Evolutionary conservation across 2,113 vertebrate genomes (phyloP), one percentile per base, ranked within the genome.

Genomic region (Dipodomys ordii): DNA sequence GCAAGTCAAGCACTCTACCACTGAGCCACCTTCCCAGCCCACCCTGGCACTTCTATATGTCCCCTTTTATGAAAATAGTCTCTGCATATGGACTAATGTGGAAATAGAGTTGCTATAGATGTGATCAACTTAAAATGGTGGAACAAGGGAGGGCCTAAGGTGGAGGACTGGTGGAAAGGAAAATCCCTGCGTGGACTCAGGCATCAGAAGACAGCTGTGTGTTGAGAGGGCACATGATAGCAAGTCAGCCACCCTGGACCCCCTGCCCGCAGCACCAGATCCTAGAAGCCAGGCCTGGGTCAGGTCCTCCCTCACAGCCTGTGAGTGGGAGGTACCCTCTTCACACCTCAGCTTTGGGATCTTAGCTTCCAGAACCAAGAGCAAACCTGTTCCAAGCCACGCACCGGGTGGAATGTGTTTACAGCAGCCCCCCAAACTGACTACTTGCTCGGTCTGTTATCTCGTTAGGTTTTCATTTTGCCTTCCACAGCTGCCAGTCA

Each of bases 211-310:
- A 88, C 20, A 22, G 7, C 44, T 6, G 2, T 6, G 35, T 32
- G 69, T 13, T 3, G 28, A 11, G 35, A 64, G 25, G 46, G 65
- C 28, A 5, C 35, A 53, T 2, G 49, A 68, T n/a, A 72, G 13
- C 62, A 30, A 28, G 25, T 74, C 62, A 35, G 27, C 15, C 60
- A 57, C 28, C 30, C 20, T 39, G 0, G 9, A 20, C 18, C 15
- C 3, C 3, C 23, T 30, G 25, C 19, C 18, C 1, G 20, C 4
- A 2, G 0, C 6, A 5, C 2, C 44, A 12, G 35, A 6, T 15
- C 8, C 32, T 6, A 1, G 28, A 62, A 32, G 77, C 13, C 46
- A 15, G 27, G 13, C 3, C 0, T 7, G 2, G 15, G 27, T 11
- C 23, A 7, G 39, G 19, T 9, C 49, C 23, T 44, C 57, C 9